Conservation (phyloP, 1,140 invertebrate species). For the Camponotus floridanus region DNA sequence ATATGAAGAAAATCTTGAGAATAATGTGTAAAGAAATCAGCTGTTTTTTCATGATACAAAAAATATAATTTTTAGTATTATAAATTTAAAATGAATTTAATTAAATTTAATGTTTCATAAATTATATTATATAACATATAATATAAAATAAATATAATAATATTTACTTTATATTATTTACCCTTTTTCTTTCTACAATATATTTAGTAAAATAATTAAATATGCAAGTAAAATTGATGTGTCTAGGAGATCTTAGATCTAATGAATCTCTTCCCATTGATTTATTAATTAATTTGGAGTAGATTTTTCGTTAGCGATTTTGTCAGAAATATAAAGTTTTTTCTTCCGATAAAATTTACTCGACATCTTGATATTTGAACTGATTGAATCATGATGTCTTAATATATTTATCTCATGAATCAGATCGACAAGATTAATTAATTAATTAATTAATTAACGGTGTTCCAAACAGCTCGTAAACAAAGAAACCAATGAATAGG, state of each 20-base stretch:
- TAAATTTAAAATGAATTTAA: neutral
- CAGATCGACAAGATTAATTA: neutral
- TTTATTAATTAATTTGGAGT: neutral
- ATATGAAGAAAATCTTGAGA: neutral
- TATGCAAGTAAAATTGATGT: neutral
- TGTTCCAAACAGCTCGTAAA: constrained; percentile 1
- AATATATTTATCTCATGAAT: neutral
- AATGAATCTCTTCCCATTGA: neutral
- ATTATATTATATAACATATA: too few species aligned
- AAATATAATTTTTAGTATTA: neutral
- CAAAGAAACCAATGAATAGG: constrained; percentile 4
- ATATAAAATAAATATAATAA: too few species aligned
- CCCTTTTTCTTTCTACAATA: too few species aligned
- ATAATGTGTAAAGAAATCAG: neutral
- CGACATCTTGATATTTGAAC: neutral
- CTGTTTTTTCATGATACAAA: neutral
- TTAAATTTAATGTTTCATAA: neutral
- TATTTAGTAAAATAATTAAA: neutral
- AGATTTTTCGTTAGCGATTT: neutral
- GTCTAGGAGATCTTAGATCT: neutral
- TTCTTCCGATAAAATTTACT: neutral
- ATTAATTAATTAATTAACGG: constrained; percentile 33
- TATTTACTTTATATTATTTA: too few species aligned
- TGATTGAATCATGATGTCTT: neutral
- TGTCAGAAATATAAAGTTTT: neutral